phyloP scores from a whole-genome alignment of 2,797 vertebrate genomes.

The Merluccius polli region DNA sequence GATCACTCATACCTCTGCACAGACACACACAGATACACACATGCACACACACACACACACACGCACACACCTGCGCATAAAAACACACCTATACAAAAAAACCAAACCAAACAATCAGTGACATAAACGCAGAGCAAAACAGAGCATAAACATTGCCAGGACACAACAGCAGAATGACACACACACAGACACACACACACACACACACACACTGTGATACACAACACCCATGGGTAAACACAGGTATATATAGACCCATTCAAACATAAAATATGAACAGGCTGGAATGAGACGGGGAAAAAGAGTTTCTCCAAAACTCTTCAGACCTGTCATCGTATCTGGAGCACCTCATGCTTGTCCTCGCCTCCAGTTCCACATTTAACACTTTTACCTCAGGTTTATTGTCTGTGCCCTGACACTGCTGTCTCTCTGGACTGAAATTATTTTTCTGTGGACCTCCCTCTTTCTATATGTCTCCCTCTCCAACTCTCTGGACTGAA shows the following conservation, averaged over 20 bases:
- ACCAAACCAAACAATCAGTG: not conserved
- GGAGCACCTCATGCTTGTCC: not conserved
- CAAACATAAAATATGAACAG: not conserved
- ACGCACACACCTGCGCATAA: not conserved
- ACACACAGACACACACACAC: not conserved
- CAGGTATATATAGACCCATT: not conserved
- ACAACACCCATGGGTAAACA: not conserved
- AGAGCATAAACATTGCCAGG: not conserved
- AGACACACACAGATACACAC: not conserved
- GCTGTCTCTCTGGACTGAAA: not conserved
- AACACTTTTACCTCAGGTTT: no score
- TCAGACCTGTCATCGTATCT: not conserved
- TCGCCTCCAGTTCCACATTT: not conserved
- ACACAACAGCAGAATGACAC: not conserved
- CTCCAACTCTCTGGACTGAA: not conserved
- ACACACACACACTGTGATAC: not conserved
- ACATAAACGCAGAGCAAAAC: not conserved
- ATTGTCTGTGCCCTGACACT: no score
- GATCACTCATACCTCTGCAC: not conserved
- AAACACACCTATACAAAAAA: not conserved
- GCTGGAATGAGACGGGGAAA: not conserved
- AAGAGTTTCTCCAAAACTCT: not conserved
- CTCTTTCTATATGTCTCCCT: not conserved
- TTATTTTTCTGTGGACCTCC: not conserved
- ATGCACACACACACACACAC: not conserved